phyloP scores from a whole-genome alignment of 2,797 vertebrate species.

The Protosalanx chinensis region DNA sequence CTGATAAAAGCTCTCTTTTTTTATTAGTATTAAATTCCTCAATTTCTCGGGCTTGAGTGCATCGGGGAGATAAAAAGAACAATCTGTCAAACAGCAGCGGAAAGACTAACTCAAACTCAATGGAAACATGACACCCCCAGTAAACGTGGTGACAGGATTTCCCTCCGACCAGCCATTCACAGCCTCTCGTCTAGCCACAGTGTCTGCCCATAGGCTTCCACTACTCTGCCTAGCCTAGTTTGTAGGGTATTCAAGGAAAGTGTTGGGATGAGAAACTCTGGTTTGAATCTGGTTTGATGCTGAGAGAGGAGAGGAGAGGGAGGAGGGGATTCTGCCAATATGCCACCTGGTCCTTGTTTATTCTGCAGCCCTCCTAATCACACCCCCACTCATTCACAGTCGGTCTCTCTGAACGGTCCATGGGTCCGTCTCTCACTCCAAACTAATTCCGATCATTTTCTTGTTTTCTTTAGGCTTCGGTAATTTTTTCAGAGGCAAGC shows the following conservation, averaged over 20 bases:
- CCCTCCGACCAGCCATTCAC: constrained; percentile 19
- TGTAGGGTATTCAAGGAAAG: not conserved
- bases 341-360: constrained; percentile 57
- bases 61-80: constrained; percentile 46
- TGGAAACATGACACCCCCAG: constrained; percentile 44
- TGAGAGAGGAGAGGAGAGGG: constrained; percentile 1
- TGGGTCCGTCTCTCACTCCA: constrained; percentile 43
- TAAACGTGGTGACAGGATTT: constrained; percentile 16
- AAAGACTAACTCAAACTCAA: constrained; percentile 40
- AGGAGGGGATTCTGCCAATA: not conserved
- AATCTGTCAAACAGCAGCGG: constrained; percentile 44
- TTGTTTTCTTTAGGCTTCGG: not conserved
- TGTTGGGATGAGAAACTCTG: constrained; percentile 28
- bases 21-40: constrained; percentile 34
- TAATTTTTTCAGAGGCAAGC: not conserved
- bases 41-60: constrained; percentile 40
- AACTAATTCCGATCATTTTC: not conserved
- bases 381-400: constrained; percentile 40
- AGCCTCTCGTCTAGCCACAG: constrained; percentile 5
- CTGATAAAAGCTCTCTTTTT: constrained; percentile 47
- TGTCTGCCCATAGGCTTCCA: not conserved
- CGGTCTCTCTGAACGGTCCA: constrained; percentile 41
- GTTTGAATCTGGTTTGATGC: constrained; percentile 27
- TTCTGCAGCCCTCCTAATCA: constrained; percentile 46
- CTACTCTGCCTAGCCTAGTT: not conserved